phyloP scores from a whole-genome alignment of 2,888 invertebrate genomes.

The Heliconius ethilla region DNA sequence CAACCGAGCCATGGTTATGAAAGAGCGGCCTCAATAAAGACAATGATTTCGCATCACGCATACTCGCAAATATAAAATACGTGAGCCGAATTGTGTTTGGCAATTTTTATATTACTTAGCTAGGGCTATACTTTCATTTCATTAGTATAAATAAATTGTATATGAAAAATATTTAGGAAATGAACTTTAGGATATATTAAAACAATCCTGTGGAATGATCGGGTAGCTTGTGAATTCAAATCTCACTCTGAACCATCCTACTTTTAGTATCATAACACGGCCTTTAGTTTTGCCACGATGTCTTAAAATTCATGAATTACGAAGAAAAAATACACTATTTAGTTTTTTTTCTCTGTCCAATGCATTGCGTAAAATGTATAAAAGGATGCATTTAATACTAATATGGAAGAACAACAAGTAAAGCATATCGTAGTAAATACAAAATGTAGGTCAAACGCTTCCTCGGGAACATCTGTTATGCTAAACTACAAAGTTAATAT shows the following conservation, averaged over 20 bases:
- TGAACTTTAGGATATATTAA: background rate
- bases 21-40: slow-evolving; percentile 31
- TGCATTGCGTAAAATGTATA: background rate
- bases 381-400: background rate
- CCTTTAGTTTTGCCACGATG: background rate
- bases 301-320: background rate
- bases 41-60: slow-evolving; percentile 41
- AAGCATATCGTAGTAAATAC: background rate
- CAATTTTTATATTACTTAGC: slow-evolving; percentile 28
- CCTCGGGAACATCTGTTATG: slow-evolving; percentile 20
- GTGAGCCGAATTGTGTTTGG: slow-evolving; percentile 31
- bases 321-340: background rate
- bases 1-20: slow-evolving; percentile 27
- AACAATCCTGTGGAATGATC: too few species aligned
- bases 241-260: too few species aligned
- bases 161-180: background rate
- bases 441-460: slow-evolving; percentile 16
- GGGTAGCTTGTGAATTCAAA: too few species aligned
- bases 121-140: slow-evolving; percentile 5
- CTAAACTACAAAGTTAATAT: slow-evolving; percentile 12
- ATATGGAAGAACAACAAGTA: background rate
- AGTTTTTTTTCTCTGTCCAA: background rate
- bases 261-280: too few species aligned
- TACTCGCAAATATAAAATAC: slow-evolving; percentile 39
- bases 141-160: slow-evolving; percentile 1